Percentiles rank a stretch among this genome's conserved stretches.
These are phyloP conservation scores for Phoenicopterus ruber DNA, from an alignment of 2,113 vertebrate species.

Conservation along the genomic window DNA sequence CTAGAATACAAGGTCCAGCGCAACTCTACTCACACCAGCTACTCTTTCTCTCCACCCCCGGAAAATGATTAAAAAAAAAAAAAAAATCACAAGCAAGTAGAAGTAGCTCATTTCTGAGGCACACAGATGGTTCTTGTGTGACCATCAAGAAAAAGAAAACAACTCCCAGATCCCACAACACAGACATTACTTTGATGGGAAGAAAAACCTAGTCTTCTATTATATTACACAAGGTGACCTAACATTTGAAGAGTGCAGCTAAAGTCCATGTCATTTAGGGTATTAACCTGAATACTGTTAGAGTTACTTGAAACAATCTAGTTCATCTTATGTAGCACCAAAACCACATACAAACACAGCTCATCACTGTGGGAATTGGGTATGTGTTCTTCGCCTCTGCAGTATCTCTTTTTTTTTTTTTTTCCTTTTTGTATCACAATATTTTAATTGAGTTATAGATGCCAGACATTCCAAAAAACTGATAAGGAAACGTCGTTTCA, in stretches of 20 bases:
- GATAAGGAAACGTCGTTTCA: fast-evolving
- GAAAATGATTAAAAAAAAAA: not conserved
- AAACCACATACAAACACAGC: not conserved
- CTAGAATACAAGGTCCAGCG: not conserved
- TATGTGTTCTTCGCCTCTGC: not conserved
- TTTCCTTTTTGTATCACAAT: not conserved
- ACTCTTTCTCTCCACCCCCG: not conserved
- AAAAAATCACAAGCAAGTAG: not conserved
- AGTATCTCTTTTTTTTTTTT: not conserved
- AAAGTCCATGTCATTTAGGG: not conserved
- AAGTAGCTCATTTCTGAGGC: not conserved
- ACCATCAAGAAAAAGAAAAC: not conserved
- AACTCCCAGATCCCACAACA: not conserved
- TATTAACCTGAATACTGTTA: not conserved
- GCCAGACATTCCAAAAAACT: not conserved
- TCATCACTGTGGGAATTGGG: fast-evolving
- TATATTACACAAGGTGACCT: not conserved
- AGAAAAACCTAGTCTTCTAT: not conserved
- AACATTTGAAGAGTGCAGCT: not conserved
- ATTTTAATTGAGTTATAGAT: not conserved
- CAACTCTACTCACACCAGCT: not conserved
- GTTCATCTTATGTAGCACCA: not conserved
- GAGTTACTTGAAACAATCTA: not conserved
- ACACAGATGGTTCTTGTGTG: not conserved
- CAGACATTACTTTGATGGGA: not conserved